Evolutionary conservation across 2,113 vertebrate species (phyloP), one percentile per base, ranked within the genome.

Genomic region (Petromus typicus): DNA sequence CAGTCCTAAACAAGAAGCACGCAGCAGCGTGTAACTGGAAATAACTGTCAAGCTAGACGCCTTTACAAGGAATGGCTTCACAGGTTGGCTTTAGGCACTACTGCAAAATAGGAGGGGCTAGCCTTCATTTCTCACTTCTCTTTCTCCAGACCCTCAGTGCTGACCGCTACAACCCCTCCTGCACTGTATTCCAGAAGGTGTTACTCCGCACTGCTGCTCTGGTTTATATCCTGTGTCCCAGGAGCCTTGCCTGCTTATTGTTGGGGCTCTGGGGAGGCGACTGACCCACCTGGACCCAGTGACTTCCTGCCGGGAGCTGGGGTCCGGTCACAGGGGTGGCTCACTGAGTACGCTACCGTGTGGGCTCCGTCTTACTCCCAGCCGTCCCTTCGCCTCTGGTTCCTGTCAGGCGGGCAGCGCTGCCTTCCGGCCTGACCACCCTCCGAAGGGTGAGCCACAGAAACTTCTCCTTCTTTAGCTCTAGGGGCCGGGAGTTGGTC

Each of bases 31-130:
- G 48, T 34, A 3, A 4, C 5, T 43, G 32, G 54, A 73, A 51
- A 51, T 80, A 94, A 78, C 30, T 69, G 80, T 96, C 56, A 43
- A 56, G 85, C 54, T 90, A 88, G 81, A 57, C n/a, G 23, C 67
- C 59, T 87, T 83, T 51, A 67, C 69, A 69, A 91, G 66, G 73
- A 67, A 80, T 59, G 32, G 25, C n/a, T 86, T 86, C 40, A 20
- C 56, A n/a, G 25, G 7, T 17, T 80, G 43, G 76, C 63, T 32
- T 75, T 64, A 73, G 82, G 88, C 81, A 76, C n/a, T n/a, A 43
- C 14, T 82, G 23, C 27, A 40, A 89, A 71, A 66, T 3, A 84
- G 27, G 69, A 1, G 32, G 56, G 2, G 30, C n/a, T 30, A 27
- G 64, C 71, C 56, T 91, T 86, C 85, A n/a, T 88, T 59, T 57